Evolutionary conservation across 2,888 invertebrate genomes (phyloP), one percentile per base, ranked within the genome.

Genomic region (Amiota communis): DNA sequence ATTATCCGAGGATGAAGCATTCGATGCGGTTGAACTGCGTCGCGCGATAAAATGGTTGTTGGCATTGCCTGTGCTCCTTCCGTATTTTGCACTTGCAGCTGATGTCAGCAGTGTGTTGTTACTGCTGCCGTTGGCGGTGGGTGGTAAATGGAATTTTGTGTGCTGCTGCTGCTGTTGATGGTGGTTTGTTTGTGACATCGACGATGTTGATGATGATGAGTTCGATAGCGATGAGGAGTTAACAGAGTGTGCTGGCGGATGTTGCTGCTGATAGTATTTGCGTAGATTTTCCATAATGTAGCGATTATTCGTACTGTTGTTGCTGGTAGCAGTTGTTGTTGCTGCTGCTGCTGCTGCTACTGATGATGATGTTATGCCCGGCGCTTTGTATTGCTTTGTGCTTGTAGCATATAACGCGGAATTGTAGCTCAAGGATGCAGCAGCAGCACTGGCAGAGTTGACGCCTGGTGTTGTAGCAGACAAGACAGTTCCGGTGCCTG

Each of bases 231-330:
- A 88, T 11, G 87, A 85, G 15, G 88, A 88, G 78, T 88, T 87
- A 57, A 85, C 80, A 12, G 87, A 86, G 59, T 87, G 86, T 72
- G 86, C 82, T 69, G 87, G 86, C 69, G 83, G 81, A 73, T 82
- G 81, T 49, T 86, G 83, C 20, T 85, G 86, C 77, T 89, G 88
- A 83, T 89, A 88, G 82, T 87, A 87, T 85, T 88, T 88, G 75
- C 87, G 88, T 76, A 89, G 78, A 80, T 87, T 88, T 77, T 89
- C 88, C 78, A 88, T 75, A 80, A 86, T 83, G 75, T 85, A 86
- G 71, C 86, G 85, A 81, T 87, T 87, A 72, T 83, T 86, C 69
- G 81, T 76, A 74, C 68, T 79, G 59, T 76, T 71, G 76, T 72
- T 73, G 73, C 65, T 67, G 75, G 77, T 72, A 65, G 75, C 72